Evolutionary conservation across 2,797 vertebrate genomes (phyloP).

Genomic region (Uromys caudimaculatus): DNA sequence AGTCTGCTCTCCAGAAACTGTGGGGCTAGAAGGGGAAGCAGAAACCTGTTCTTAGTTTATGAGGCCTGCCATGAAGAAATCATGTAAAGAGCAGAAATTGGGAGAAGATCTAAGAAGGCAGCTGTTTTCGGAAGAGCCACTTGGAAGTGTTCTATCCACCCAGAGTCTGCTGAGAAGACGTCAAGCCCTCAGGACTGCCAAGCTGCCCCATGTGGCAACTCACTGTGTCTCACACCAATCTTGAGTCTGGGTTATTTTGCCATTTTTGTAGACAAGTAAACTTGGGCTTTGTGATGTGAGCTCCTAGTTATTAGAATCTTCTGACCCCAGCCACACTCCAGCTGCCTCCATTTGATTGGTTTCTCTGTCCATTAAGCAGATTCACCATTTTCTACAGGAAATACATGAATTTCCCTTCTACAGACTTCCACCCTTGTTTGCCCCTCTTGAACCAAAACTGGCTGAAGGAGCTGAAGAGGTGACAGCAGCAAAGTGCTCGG

Average conservation of each 20-base stretch:
- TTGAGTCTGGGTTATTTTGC: neutral
- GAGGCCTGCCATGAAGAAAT: neutral
- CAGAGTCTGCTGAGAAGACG: neutral
- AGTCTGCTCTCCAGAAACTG: neutral
- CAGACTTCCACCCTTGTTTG: neutral
- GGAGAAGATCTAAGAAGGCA: neutral
- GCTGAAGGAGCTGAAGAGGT: neutral
- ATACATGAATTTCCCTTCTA: neutral
- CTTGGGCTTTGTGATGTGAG: neutral
- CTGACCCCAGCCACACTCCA: neutral
- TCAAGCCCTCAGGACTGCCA: neutral
- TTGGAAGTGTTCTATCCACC: neutral
- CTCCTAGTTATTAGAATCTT: neutral
- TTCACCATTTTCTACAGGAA: slow-evolving; percentile 12
- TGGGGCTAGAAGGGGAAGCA: neutral
- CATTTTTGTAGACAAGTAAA: neutral
- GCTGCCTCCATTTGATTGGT: neutral
- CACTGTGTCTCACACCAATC: neutral
- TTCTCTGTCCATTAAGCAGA: neutral
- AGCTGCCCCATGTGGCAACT: neutral
- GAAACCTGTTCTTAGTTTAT: neutral
- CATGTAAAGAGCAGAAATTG: neutral
- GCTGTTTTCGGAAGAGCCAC: slow-evolving; percentile 15
- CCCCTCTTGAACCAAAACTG: neutral
- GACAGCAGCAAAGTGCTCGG: neutral